Conservation (phyloP, 1,140 invertebrate species). For the roundworm (Caenorhabditis elegans) region DNA sequence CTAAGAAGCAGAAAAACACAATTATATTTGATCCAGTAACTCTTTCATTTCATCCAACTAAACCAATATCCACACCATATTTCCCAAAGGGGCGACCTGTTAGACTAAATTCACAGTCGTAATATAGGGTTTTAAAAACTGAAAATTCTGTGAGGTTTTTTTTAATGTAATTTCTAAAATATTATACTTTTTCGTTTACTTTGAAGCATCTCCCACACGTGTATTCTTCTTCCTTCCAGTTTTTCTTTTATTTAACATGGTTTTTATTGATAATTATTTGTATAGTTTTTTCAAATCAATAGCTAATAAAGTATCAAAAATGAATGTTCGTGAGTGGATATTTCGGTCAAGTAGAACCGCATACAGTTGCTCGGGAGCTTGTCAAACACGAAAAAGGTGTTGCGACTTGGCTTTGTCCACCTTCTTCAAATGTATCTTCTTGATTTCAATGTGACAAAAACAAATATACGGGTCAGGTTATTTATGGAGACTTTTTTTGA, state of each 20-base stretch:
- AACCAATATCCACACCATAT: not conserved
- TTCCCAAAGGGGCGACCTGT: no score
- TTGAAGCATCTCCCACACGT: no score
- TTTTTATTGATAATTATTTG: no score
- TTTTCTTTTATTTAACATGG: no score
- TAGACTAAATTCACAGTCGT: no score
- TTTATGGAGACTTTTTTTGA: not conserved
- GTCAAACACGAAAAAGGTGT: slow-evolving; percentile 25
- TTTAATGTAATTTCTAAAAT: no score
- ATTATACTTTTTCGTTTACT: no score
- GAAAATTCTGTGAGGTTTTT: no score
- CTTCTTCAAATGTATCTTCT: not conserved
- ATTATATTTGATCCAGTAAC: slow-evolving; percentile 5
- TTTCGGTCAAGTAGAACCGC: not conserved
- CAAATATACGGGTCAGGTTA: no score
- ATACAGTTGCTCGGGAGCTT: slow-evolving; percentile 2
- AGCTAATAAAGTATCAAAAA: not conserved
- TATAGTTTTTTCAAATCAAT: no score
- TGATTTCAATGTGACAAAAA: not conserved
- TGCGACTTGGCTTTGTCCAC: not conserved
- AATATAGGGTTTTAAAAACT: no score
- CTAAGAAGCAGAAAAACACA: not conserved
- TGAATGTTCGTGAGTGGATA: not conserved
- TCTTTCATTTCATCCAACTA: slow-evolving; percentile 7
- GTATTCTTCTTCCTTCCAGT: no score